Conservation (phyloP, 1,140 invertebrate genomes). For the Dolichoris vasculosae region DNA sequence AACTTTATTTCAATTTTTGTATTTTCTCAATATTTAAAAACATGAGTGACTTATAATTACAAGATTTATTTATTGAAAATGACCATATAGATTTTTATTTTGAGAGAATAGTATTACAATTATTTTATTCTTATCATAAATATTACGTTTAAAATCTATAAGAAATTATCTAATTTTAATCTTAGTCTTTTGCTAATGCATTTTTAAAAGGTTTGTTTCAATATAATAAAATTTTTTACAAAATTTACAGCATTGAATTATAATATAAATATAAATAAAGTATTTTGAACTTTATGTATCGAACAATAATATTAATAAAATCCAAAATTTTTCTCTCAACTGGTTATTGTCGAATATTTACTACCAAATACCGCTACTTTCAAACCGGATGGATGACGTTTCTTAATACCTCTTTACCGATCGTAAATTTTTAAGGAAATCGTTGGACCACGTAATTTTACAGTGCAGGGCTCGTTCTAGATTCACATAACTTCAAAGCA, state of each 20-base stretch:
- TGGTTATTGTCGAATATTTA: slow-evolving; percentile 2
- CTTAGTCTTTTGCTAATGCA: background rate
- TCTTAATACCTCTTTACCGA: background rate
- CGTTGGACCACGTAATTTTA: background rate
- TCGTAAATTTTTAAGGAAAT: background rate
- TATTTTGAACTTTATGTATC: background rate
- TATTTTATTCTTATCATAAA: background rate
- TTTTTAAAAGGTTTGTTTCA: background rate
- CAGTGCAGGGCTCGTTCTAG: background rate
- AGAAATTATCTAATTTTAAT: background rate
- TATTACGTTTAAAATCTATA: background rate
- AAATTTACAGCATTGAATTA: background rate
- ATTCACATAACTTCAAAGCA: background rate
- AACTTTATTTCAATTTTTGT: background rate
- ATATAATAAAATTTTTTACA: background rate
- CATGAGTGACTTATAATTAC: no score
- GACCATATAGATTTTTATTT: no score
- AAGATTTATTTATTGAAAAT: no score
- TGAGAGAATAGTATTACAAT: background rate
- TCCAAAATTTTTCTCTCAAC: background rate
- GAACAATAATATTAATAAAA: background rate
- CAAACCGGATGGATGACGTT: background rate
- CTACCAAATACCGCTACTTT: background rate
- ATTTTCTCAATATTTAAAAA: background rate
- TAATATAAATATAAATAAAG: background rate